These are phyloP conservation scores for Drosophila truncata DNA, from an alignment of 1,140 invertebrate genomes.

Conservation along the genomic window DNA sequence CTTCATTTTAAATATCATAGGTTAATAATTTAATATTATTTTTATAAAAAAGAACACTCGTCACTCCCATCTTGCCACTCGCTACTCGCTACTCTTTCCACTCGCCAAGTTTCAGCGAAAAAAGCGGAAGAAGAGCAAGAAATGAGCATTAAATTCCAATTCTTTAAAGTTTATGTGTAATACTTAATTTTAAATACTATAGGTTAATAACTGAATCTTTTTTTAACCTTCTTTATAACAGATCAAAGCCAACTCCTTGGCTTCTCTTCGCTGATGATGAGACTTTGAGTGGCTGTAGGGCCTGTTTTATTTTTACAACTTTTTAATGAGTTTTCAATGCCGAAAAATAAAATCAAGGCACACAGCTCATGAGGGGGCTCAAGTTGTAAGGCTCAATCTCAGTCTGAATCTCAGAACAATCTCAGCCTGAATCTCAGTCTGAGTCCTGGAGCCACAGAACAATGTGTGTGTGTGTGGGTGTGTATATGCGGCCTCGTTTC, in stretches of 20 bases:
- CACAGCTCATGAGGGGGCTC: constrained; percentile 34
- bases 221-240: neutral
- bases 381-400: constrained; percentile 39
- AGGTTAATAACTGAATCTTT: neutral
- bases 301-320: constrained; percentile 51
- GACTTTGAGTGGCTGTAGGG: constrained; percentile 3
- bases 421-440: constrained; percentile 2
- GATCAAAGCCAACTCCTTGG: constrained; percentile 7
- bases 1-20: neutral
- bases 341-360: constrained; percentile 25
- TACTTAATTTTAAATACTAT: neutral
- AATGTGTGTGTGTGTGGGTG: constrained; percentile 1
- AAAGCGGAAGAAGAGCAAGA: neutral
- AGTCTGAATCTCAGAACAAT: constrained; percentile 5
- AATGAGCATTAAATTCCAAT: neutral
- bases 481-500: constrained; percentile 18
- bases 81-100: neutral
- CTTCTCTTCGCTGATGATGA: constrained; percentile 8
- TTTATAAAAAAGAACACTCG: too few species aligned
- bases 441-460: constrained; percentile 2
- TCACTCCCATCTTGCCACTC: too few species aligned
- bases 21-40: neutral
- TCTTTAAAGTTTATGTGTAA: neutral
- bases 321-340: constrained; percentile 78
- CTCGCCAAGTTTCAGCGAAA: too few species aligned